phyloP scores from a whole-genome alignment of 2,888 invertebrate species.

The Poecilus cupreus region DNA sequence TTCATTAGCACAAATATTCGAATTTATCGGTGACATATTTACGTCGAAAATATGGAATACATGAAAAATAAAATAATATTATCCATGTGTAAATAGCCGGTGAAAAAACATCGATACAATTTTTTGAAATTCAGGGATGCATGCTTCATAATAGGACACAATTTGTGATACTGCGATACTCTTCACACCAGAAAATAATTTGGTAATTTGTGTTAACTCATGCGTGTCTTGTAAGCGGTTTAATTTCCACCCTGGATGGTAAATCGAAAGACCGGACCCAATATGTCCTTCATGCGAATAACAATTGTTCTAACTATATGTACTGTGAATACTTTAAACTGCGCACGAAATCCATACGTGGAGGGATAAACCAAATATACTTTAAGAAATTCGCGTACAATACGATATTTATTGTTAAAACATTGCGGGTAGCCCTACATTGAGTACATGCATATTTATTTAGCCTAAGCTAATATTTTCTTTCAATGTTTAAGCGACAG shows the following conservation, averaged over 20 bases:
- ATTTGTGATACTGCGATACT: too few relatives aligned
- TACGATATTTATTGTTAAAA: not conserved
- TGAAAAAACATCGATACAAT: too few relatives aligned
- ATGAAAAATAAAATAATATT: too few relatives aligned
- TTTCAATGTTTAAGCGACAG: not conserved
- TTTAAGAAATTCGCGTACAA: not conserved
- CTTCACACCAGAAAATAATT: not conserved
- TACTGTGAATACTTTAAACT: conserved; percentile 17
- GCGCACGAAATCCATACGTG: not conserved
- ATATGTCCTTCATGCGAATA: conserved; percentile 4
- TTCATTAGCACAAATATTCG: too few relatives aligned
- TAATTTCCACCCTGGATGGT: not conserved
- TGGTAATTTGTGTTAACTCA: not conserved
- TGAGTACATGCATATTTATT: not conserved
- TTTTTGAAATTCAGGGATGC: too few relatives aligned
- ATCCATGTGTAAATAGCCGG: too few relatives aligned
- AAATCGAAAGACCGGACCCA: not conserved
- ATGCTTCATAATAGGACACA: too few relatives aligned
- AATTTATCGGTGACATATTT: too few relatives aligned
- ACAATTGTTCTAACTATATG: conserved; percentile 15
- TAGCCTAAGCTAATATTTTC: not conserved
- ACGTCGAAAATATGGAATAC: too few relatives aligned
- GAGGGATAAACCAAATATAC: not conserved
- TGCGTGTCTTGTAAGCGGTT: conserved; percentile 11
- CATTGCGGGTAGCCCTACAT: not conserved